A percentile compares a stretch with the other conserved stretches of the same genome.
Conservation (phyloP, 2,113 vertebrate genomes). For the Amphiprion ocellaris region DNA sequence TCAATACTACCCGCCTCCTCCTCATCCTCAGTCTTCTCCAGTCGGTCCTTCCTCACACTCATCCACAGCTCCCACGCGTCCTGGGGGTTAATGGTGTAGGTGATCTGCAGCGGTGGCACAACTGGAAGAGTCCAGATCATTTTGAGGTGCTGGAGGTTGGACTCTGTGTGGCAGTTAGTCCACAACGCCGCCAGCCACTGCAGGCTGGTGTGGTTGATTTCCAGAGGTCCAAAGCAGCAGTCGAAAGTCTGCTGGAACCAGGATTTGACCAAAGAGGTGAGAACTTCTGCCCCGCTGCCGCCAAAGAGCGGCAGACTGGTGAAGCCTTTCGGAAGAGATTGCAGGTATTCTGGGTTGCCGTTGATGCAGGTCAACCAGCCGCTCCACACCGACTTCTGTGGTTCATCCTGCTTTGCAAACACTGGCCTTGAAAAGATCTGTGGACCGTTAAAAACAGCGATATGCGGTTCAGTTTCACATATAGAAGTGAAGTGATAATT, state of each 20-base stretch:
- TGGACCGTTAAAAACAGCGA: neutral
- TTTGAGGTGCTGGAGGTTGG: conserved; percentile 77
- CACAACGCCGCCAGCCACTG: conserved; percentile 93
- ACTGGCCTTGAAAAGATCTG: conserved; percentile 85
- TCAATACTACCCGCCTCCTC: conserved; percentile 79
- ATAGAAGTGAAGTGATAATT: too few relatives aligned
- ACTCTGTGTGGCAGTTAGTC: conserved; percentile 86
- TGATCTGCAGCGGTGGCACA: conserved; percentile 86
- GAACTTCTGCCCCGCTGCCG: conserved; percentile 83
- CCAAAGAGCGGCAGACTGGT: conserved; percentile 92
- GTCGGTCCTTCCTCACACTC: conserved; percentile 80
- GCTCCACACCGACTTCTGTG: conserved; percentile 87
- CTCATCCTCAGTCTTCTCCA: neutral
- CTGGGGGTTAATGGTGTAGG: conserved; percentile 86
- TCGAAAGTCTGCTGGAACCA: conserved; percentile 95
- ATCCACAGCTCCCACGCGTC: conserved; percentile 93
- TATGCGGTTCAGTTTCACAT: too few relatives aligned
- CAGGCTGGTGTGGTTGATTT: conserved; percentile 88
- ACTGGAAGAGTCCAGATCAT: conserved; percentile 89
- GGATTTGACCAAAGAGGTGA: conserved; percentile 85
- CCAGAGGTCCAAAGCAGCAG: conserved; percentile 88
- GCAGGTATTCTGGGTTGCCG: conserved; percentile 84
- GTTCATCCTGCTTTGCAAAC: conserved; percentile 68
- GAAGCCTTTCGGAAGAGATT: conserved; percentile 85
- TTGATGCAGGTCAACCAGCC: conserved; percentile 91